Base-by-base conservation (phyloP, 2,888 invertebrate genomes). In the Agriopis marginaria region DNA sequence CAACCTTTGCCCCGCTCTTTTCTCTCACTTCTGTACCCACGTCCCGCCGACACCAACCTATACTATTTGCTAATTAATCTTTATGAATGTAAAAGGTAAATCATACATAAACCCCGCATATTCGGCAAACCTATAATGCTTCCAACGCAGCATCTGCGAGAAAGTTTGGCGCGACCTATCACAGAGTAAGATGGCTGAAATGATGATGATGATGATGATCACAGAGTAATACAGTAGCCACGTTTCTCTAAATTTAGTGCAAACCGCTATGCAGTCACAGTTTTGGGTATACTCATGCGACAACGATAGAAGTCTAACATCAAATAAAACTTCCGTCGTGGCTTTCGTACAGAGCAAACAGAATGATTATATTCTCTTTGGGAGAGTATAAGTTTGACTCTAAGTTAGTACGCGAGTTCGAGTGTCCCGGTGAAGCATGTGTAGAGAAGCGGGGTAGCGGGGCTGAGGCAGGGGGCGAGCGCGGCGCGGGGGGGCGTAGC, bases 381-480 rank as follows among this genome's bases (percentile, higher is more conserved):
- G n/a, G 47, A 45, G 44, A 32, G 3, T 5, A 32, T 32, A 3
- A 32, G 17, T 23, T 23, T 23, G 17, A 23, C 17, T 23, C 17
- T 23, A 32, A 5, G 32, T 32, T 7, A 45, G 7, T 45, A 45
- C 44, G 55, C 11, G 44, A 45, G 45, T n/a, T 56, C 14, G 62
- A 66, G 69, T 68, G 71, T 70, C 66, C 70, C 64, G 47, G 78
- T 79, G 79, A 77, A 73, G 72, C 65, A 66, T 54, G 59, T 55
- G 63, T 39, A 50, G 50, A 56, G 56, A 58, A 60, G 59, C 68
- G 44, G 68, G 53, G 42, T 32, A 56, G 69, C 65, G 62, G 65
- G 65, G 55, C 14, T 40, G 51, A 82, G 81, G 85, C 83, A 75
- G 82, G 80, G 47, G 47, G 17, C 68, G 73, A 70, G 74, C 64